Percentiles rank a stretch among this genome's conserved stretches.
phyloP scores from a whole-genome alignment of 2,888 invertebrate genomes.

The Cheilosia urbana region DNA sequence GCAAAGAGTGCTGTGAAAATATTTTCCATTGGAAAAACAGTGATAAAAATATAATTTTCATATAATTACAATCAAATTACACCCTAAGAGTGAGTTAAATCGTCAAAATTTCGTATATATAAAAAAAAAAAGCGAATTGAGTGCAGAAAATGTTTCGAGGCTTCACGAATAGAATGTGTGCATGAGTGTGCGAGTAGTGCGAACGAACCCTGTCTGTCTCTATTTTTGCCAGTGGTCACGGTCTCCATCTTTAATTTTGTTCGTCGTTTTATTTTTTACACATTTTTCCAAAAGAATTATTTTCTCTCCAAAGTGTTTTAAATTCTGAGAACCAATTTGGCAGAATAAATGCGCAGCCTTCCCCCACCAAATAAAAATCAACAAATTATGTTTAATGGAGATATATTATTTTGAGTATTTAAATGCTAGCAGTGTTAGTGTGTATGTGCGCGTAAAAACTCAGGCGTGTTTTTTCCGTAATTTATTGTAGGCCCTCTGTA shows the following conservation, averaged over 20 bases:
- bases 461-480: conserved; percentile 26
- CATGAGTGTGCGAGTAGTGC: conserved; percentile 48
- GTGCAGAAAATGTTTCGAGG: conserved; percentile 63
- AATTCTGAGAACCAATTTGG: background rate
- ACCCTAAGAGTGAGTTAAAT: conserved; percentile 52
- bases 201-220: conserved; percentile 33
- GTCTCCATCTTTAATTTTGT: conserved; percentile 51
- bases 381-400: conserved; percentile 25
- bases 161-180: conserved; percentile 36
- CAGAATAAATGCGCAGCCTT: background rate
- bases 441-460: conserved; percentile 36
- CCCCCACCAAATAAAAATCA: background rate
- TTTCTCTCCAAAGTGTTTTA: background rate
- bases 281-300: background rate
- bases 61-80: conserved; percentile 37
- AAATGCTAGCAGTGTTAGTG: conserved; percentile 25
- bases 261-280: conserved; percentile 12
- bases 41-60: conserved; percentile 58
- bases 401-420: background rate
- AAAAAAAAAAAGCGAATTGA: conserved; percentile 15
- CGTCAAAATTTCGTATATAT: background rate
- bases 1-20: conserved; percentile 65
- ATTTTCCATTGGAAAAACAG: conserved; percentile 51
- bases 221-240: conserved; percentile 35
- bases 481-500: background rate